Evolutionary conservation across 2,797 vertebrate genomes (phyloP).

Genomic region (Nyctalus aviator): DNA sequence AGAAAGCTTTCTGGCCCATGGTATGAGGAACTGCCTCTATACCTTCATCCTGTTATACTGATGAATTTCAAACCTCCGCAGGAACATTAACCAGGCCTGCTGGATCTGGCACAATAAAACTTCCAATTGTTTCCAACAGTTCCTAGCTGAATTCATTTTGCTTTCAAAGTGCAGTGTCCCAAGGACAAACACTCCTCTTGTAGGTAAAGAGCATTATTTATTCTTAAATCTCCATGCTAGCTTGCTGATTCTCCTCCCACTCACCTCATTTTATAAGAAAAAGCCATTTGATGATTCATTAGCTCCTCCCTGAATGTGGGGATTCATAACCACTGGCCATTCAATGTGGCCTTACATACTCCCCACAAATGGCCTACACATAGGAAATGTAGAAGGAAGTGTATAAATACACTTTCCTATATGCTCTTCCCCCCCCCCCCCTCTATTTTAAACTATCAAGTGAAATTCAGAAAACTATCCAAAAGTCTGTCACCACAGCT

Average conservation of each 20-base stretch:
- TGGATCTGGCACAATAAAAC: slow-evolving; percentile 57
- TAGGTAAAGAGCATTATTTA: slow-evolving; percentile 64
- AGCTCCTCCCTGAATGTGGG: background rate
- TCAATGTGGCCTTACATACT: background rate
- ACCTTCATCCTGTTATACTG: slow-evolving; percentile 47
- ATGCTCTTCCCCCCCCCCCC: background rate
- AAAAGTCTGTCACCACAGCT: background rate
- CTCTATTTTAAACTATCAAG: background rate
- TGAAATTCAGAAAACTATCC: background rate
- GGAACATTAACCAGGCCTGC: slow-evolving; percentile 45
- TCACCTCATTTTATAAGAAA: slow-evolving; percentile 40
- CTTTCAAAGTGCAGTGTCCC: slow-evolving; percentile 61
- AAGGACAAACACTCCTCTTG: slow-evolving; percentile 64
- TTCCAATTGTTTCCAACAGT: slow-evolving; percentile 65
- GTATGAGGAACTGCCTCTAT: slow-evolving; percentile 55
- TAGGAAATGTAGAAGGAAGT: background rate
- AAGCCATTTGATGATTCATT: slow-evolving; percentile 26
- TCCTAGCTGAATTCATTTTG: slow-evolving; percentile 66
- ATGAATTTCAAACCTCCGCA: slow-evolving; percentile 64
- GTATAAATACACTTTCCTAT: background rate
- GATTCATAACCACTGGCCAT: background rate
- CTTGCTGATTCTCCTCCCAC: background rate
- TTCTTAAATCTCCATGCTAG: background rate
- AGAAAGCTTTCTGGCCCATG: slow-evolving; percentile 36
- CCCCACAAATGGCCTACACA: background rate